Evolutionary conservation across 2,797 vertebrate species (phyloP), one percentile per base, ranked within the genome.

Genomic region (Huso huso): DNA sequence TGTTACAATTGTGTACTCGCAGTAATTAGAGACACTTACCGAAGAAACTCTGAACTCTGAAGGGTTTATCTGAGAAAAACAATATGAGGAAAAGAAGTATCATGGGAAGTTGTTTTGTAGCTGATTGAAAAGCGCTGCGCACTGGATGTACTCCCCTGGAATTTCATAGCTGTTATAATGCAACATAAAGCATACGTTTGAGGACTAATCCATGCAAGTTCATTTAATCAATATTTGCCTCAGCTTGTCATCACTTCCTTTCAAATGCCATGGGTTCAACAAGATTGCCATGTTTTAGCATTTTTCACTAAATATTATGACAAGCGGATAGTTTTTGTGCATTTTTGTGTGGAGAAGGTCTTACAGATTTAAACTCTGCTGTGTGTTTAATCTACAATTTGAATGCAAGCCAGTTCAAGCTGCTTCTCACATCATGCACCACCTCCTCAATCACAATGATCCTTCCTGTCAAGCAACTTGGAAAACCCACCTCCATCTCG

Each of bases 271-370:
- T 68, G 68, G 74, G 73, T 67, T 68, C 61, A 67, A 72, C 67
- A 61, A 66, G 57, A 13, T 48, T 50, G 62, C 61, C 57, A 58
- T 51, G 37, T 48, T 75, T 71, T 70, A 68, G 13, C 68, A 66
- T 68, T 51, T 53, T 64, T 75, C 77, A 68, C 66, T 72, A 76
- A 73, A 77, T 76, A 75, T 79, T 78, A 76, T 74, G 73, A 76
- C 73, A 77, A 66, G 66, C 62, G 49, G 15, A 62, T 66, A 61
- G 71, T 76, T 72, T 72, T 72, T 65, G 37, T 65, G 55, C 58
- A 50, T 69, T 75, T 75, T 68, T 64, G 73, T 71, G 60, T 49
- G 62, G 50, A 52, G 61, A 69, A 74, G 60, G 15, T 63, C 69
- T 72, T 70, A 68, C 61, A 68, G 70, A 72, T 68, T 71, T 65